Evolutionary conservation across 1,140 invertebrate genomes (phyloP).

Genomic region (Bombus vancouverensis): DNA sequence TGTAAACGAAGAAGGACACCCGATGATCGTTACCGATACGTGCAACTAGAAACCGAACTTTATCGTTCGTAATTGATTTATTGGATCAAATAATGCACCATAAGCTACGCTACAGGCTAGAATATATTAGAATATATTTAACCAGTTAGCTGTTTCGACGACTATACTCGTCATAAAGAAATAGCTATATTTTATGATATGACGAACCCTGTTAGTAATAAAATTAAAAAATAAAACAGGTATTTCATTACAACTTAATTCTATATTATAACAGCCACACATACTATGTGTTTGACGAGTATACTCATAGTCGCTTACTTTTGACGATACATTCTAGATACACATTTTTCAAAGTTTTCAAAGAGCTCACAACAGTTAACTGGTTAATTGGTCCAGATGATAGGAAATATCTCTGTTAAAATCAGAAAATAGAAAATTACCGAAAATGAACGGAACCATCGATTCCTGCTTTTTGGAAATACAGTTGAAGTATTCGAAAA

Average conservation of each 20-base stretch:
- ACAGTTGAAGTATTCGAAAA: not conserved
- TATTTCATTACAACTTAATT: too few relatives aligned
- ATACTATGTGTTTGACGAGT: too few relatives aligned
- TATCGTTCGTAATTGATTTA: not conserved
- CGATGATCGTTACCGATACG: constrained; percentile 11
- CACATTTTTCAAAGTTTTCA: too few relatives aligned
- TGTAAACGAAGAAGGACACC: constrained; percentile 16
- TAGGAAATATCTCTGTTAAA: not conserved
- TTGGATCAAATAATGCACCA: not conserved
- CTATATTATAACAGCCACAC: too few relatives aligned
- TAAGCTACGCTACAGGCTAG: not conserved
- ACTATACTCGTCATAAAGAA: not conserved
- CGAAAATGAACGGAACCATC: not conserved
- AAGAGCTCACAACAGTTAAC: too few relatives aligned
- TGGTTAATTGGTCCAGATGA: not conserved
- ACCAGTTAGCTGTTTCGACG: too few relatives aligned
- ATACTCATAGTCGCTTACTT: too few relatives aligned
- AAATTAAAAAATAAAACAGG: too few relatives aligned
- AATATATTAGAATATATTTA: not conserved
- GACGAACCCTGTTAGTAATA: too few relatives aligned
- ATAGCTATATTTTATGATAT: not conserved
- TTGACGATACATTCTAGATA: too few relatives aligned
- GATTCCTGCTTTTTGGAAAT: not conserved
- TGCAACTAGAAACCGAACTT: not conserved
- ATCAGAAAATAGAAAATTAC: not conserved